Evolutionary conservation across 2,797 vertebrate species (phyloP).

Genomic region (Hafferia zeledoni): DNA sequence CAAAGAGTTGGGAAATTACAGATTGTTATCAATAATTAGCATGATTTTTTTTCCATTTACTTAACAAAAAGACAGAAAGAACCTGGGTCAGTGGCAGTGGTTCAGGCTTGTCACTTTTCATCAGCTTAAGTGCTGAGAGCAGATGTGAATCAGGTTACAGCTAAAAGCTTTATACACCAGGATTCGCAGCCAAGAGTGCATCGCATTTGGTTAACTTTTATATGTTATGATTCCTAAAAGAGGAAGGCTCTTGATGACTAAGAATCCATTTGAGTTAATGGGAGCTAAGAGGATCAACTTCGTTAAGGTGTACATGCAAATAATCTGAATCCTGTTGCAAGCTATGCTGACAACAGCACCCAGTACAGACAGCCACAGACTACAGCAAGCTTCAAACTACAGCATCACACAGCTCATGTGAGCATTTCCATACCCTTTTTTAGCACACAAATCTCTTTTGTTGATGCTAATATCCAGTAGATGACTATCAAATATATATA

Average conservation of each 20-base stretch:
- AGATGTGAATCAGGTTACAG: constrained; percentile 70
- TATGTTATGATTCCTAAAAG: constrained; percentile 39
- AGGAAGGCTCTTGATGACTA: constrained; percentile 35
- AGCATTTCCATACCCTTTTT: neutral
- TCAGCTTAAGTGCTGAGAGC: constrained; percentile 64
- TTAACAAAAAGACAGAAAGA: constrained; percentile 44
- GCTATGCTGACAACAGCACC: neutral
- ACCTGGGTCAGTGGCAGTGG: constrained; percentile 42
- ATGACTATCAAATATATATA: neutral
- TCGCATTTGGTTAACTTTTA: constrained; percentile 64
- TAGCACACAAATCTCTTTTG: neutral
- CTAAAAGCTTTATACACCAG: constrained; percentile 66
- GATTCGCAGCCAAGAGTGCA: constrained; percentile 64
- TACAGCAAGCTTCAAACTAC: neutral
- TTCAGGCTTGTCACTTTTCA: constrained; percentile 68
- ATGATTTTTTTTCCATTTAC: constrained; percentile 45
- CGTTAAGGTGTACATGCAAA: constrained; percentile 10
- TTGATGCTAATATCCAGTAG: neutral
- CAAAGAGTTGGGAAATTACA: constrained; percentile 42
- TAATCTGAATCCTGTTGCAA: neutral
- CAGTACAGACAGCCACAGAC: neutral
- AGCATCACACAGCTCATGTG: neutral
- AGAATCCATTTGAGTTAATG: constrained; percentile 57
- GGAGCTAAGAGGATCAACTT: constrained; percentile 21
- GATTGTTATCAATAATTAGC: constrained; percentile 65